Base-by-base conservation (phyloP, 2,113 vertebrate species). In the Alligator sinensis region DNA sequence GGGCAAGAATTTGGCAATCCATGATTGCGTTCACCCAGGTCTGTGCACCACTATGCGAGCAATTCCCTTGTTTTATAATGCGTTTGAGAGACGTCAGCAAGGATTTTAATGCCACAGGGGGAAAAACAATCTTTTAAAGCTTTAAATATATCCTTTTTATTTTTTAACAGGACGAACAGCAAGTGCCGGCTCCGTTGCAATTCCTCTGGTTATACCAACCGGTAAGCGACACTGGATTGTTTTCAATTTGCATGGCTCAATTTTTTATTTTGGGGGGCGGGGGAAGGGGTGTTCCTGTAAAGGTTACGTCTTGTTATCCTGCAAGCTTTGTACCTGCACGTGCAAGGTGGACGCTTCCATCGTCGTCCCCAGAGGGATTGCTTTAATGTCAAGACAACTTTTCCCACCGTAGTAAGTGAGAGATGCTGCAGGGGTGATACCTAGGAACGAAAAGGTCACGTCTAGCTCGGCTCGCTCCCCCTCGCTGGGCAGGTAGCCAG, bases 181-280 rank as follows among this genome's bases (percentile, higher is more conserved):
- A 15, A 4, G 11, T 24, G 61, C 34, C 25, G 62, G 19, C 72
- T 22, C 8, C 25, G 5, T 27, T 30, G 2, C 47, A 4, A 4
- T 22, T 16, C 3, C 27, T 19, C n/a, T 24, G 60, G 60, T 34
- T 16, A 24, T 34, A 3, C 0, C 74, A 55, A 24, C 47, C 9
- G 25, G 75, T 4, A 13, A 15, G 30, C 6, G 14, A 16, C 1
- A 4, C 22, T 2, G 2, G 27, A 62, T 68, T 68, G 7, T 47
- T 1, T 2, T 16, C 3, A 7, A 5, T 27, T 17, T 6, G 16
- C 12, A 59, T 59, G 47, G 5, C 21, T 10, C 0, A 0, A 30
- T 60, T 28, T 30, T 61, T 66, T 77, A 61, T 86, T 86, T 28
- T 64, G 47, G 47, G 47, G 47, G 8, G 47, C 47, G 9, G 47